These are phyloP conservation scores for Pluvianellus socialis DNA, from an alignment of 2,113 vertebrate genomes.

Conservation along the genomic window DNA sequence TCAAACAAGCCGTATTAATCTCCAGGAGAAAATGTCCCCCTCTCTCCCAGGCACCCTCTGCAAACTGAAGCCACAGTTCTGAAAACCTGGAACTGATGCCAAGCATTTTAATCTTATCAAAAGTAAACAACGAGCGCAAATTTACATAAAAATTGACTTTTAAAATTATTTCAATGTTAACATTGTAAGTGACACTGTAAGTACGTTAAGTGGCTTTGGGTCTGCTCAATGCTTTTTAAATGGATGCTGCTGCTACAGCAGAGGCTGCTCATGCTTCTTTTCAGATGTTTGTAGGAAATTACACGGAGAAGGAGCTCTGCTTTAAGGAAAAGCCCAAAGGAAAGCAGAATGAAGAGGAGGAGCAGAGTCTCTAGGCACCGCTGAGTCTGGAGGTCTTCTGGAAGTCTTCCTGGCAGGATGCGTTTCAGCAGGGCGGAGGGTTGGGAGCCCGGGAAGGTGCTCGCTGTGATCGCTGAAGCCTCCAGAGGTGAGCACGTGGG, in stretches of 20 bases:
- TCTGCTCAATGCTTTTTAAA: background rate
- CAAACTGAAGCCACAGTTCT: background rate
- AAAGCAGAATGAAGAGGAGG: background rate
- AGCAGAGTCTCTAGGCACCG: background rate
- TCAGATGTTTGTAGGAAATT: background rate
- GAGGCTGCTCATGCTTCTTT: rapidly evolving
- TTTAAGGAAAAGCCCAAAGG: background rate
- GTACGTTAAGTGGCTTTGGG: background rate
- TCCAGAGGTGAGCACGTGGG: slow-evolving; percentile 49
- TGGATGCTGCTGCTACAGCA: background rate
- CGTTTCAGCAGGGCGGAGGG: rapidly evolving
- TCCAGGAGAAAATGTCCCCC: too few relatives aligned
- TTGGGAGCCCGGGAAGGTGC: background rate
- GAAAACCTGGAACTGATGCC: background rate
- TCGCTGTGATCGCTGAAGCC: slow-evolving; percentile 33
- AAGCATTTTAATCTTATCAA: background rate
- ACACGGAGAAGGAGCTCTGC: background rate
- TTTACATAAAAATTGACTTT: background rate
- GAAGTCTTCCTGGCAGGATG: background rate
- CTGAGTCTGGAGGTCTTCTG: background rate
- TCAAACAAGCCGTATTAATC: background rate
- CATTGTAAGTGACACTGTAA: background rate
- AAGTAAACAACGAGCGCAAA: background rate
- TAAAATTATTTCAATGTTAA: background rate
- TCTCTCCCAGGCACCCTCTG: background rate